A percentile compares a stretch with the other conserved stretches of the same genome.
Conservation (phyloP, 2,797 vertebrate species). For the Esox masquinongy region DNA sequence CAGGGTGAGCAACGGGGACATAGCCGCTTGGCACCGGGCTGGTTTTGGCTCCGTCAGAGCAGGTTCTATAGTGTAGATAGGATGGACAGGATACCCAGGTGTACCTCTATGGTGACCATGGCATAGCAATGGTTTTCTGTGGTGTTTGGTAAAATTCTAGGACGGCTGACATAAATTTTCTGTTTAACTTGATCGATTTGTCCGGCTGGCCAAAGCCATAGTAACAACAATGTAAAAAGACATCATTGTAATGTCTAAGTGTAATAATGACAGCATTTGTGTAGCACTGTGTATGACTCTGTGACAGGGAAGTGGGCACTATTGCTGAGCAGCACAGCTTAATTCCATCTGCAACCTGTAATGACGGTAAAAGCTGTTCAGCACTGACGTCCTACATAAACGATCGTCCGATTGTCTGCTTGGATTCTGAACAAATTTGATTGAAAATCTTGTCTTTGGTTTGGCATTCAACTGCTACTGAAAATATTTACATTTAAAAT, state of each 20-base stretch:
- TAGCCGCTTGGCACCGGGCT: background rate
- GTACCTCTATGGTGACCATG: background rate
- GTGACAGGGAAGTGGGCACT: too few relatives aligned
- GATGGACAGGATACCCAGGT: background rate
- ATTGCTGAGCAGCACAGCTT: too few relatives aligned
- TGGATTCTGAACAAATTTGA: background rate
- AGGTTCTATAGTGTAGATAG: background rate
- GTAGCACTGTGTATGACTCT: too few relatives aligned
- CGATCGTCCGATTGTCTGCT: background rate
- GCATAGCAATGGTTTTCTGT: background rate
- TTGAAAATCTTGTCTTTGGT: background rate
- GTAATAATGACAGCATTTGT: background rate
- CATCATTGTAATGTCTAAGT: background rate
- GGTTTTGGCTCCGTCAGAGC: background rate
- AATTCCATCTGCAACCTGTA: too few relatives aligned
- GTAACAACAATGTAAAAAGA: background rate
- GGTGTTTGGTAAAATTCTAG: background rate
- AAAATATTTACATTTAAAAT: background rate
- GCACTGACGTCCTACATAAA: too few relatives aligned
- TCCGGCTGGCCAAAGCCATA: background rate
- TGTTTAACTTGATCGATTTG: background rate
- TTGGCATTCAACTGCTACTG: background rate
- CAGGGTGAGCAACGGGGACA: conserved; percentile 67
- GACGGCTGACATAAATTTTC: background rate
- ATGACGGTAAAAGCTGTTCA: too few relatives aligned